A percentile compares a stretch with the other conserved stretches of the same genome.
Conservation (phyloP, 2,888 invertebrate genomes). For the Drosophila seclusa region DNA sequence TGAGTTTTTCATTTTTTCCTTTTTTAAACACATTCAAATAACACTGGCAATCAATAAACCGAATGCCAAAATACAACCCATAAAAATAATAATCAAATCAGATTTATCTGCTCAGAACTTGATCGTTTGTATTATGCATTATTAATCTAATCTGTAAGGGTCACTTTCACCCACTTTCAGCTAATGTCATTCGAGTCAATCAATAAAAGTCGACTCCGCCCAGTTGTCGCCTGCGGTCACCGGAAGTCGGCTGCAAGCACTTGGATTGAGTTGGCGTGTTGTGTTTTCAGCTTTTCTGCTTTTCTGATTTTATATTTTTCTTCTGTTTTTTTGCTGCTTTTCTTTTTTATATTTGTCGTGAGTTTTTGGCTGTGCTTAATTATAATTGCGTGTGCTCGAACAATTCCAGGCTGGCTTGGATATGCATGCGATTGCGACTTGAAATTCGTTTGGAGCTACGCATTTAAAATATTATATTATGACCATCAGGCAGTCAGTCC, state of each 20-base stretch:
- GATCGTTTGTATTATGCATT: background rate
- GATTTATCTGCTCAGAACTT: constrained; percentile 1
- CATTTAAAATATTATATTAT: constrained; percentile 58
- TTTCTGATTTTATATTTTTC: background rate
- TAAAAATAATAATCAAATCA: background rate
- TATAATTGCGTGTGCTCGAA: constrained; percentile 80
- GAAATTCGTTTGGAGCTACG: constrained; percentile 34
- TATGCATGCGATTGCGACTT: constrained; percentile 44
- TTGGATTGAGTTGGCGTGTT: constrained; percentile 59
- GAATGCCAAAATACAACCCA: background rate
- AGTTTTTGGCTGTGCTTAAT: constrained; percentile 72
- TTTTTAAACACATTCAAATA: background rate
- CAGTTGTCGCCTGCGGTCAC: constrained; percentile 36
- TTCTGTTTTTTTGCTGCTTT: constrained; percentile 27
- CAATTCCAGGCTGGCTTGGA: constrained; percentile 36
- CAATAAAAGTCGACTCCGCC: constrained; percentile 16
- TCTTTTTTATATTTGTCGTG: constrained; percentile 56
- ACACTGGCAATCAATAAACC: background rate
- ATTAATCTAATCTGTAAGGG: background rate
- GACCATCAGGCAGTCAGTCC: constrained; percentile 15
- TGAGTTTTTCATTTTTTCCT: too few species aligned
- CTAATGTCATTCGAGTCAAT: constrained; percentile 35
- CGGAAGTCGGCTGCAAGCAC: constrained; percentile 43
- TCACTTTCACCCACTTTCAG: constrained; percentile 11
- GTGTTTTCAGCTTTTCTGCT: constrained; percentile 1